Evolutionary conservation across 2,113 vertebrate genomes (phyloP).

Genomic region (Cynoglossus semilaevis): DNA sequence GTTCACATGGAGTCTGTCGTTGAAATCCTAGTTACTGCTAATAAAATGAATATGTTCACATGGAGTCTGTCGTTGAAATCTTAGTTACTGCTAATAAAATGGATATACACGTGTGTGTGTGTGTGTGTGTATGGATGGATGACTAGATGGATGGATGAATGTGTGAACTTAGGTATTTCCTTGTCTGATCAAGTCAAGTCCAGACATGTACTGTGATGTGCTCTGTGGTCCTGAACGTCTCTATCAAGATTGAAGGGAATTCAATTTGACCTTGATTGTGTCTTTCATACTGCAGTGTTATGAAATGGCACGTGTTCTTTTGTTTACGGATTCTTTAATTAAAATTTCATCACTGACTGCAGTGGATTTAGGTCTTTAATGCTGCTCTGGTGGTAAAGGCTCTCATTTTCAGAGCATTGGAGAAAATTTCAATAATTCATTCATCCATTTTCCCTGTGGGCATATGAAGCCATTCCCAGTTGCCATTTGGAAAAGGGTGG

Average conservation of each 20-base stretch:
- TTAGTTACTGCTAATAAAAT: too few species aligned
- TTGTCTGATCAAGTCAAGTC: background rate
- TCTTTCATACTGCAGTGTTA: background rate
- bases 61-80: too few species aligned
- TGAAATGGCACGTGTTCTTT: background rate
- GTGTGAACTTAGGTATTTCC: background rate
- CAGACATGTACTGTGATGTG: too few species aligned
- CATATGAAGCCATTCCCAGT: too few species aligned
- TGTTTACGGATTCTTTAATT: background rate
- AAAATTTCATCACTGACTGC: background rate
- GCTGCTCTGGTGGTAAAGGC: background rate
- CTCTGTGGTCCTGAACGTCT: conserved; percentile 2
- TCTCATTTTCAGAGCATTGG: conserved; percentile 5
- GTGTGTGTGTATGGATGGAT: too few species aligned
- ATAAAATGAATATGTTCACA: too few species aligned
- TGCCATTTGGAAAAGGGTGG: too few species aligned
- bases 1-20: too few species aligned
- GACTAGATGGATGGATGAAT: background rate
- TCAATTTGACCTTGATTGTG: background rate
- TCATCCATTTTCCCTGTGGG: too few species aligned
- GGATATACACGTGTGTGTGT: too few species aligned
- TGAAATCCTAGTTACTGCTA: too few species aligned
- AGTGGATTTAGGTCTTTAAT: background rate
- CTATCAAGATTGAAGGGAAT: conserved; percentile 10
- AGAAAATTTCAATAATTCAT: background rate